phyloP scores from a whole-genome alignment of 2,888 invertebrate genomes.

The Aphidius colemani region DNA sequence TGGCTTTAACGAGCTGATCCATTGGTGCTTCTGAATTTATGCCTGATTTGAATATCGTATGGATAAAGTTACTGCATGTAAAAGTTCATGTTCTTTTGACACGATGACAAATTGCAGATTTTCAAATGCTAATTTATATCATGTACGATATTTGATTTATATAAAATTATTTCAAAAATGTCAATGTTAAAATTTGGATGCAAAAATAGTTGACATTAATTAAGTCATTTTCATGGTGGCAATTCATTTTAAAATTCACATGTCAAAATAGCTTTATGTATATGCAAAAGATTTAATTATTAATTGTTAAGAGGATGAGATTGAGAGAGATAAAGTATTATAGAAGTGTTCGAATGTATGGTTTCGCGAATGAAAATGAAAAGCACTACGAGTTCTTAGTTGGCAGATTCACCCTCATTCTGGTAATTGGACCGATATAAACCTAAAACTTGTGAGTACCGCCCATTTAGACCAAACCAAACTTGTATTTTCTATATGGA shows the following conservation, averaged over 20 bases:
- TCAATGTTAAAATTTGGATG: too few species aligned
- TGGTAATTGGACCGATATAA: slow-evolving; percentile 50
- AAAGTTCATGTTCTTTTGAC: too few species aligned
- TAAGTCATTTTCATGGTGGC: slow-evolving; percentile 43
- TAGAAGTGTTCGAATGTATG: background rate
- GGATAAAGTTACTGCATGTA: too few species aligned
- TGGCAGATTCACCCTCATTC: slow-evolving; percentile 42
- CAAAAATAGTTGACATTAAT: slow-evolving; percentile 42
- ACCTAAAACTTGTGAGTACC: slow-evolving; percentile 45
- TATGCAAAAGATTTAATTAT: slow-evolving; percentile 56
- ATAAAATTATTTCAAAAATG: too few species aligned
- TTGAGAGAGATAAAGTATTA: slow-evolving; percentile 16
- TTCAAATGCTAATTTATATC: too few species aligned
- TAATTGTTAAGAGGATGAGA: slow-evolving; percentile 51
- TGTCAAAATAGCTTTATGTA: slow-evolving; percentile 49
- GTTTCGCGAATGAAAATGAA: background rate
- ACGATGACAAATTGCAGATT: too few species aligned
- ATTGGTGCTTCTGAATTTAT: too few species aligned
- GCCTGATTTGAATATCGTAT: too few species aligned
- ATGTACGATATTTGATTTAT: too few species aligned
- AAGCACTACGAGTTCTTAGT: slow-evolving; percentile 45
- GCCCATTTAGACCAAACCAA: background rate
- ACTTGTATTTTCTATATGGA: background rate
- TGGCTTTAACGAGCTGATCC: too few species aligned
- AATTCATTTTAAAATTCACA: slow-evolving; percentile 51